Base-by-base conservation (phyloP, 2,113 vertebrate genomes). In the Oenanthe melanoleuca region DNA sequence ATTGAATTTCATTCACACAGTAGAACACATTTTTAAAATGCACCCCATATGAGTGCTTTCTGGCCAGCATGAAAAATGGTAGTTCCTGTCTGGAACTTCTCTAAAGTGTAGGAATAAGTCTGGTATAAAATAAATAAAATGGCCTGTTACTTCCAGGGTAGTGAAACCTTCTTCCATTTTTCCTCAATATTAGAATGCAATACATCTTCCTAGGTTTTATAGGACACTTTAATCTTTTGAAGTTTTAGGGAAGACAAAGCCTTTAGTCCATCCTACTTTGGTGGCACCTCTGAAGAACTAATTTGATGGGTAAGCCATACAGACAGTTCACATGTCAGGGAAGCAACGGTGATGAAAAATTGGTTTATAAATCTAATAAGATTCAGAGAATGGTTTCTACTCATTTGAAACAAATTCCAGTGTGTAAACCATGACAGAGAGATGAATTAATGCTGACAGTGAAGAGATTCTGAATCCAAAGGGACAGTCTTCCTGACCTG, bases 41-140 rank as follows among this genome's bases (percentile, higher is more conserved):
- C 5, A 13, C 47, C 61, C 63, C 49, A 14, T 74, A 40, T 11
- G 24, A 92, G 42, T 80, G 20, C 23, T 44, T 83, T 78, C 75
- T 86, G 67, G 84, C 44, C 31, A 94, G 55, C 67, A 37, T 61
- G 47, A 60, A 40, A 67, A 81, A 86, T 93, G 80, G 80, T 96
- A 80, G 64, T 74, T 87, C 69, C 80, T 89, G 53, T 73, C 92
- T 94, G 93, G 97, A 97, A 90, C 84, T 88, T 77, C 83, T 89
- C 53, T 49, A 6, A 59, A 92, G 29, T 90, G 52, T 60, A 77
- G 78, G 14, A 87, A 45, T 89, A 79, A 80, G 33, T 71, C 73
- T 89, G 26, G 47, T 64, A 7, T 81, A 44, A 95, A 52, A 77
- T 55, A 66, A 49, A 60, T 56, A n/a, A 61, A 72, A 38, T 45